phyloP scores from a whole-genome alignment of 2,113 vertebrate genomes.

The Sisor rabdophorus region DNA sequence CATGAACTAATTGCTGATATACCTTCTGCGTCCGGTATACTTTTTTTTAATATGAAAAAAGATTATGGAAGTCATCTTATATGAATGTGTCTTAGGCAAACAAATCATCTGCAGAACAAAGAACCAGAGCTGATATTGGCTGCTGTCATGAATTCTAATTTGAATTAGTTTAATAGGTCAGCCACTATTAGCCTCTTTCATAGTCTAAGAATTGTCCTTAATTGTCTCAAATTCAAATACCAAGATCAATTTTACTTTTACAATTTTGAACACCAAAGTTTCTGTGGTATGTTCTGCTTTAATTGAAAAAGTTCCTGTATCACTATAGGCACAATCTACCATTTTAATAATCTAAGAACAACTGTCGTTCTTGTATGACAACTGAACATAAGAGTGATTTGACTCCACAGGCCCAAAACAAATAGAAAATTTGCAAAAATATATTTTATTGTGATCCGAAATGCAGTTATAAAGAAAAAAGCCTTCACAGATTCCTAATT shows the following conservation, averaged over 20 bases:
- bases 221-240: slow-evolving; percentile 6
- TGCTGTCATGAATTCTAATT: slow-evolving; percentile 36
- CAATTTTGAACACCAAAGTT: too few species aligned
- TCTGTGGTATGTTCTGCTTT: background rate
- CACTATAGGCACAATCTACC: background rate
- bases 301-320: background rate
- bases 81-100: slow-evolving; percentile 48
- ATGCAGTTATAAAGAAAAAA: too few species aligned
- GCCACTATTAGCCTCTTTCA: slow-evolving; percentile 24
- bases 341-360: too few species aligned
- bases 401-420: too few species aligned
- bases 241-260: background rate
- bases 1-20: background rate
- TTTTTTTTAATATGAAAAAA: slow-evolving; percentile 18
- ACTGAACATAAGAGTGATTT: too few species aligned
- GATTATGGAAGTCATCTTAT: slow-evolving; percentile 24
- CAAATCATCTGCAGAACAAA: slow-evolving; percentile 27
- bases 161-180: slow-evolving; percentile 30
- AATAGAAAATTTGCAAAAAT: too few species aligned
- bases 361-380: too few species aligned
- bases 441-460: too few species aligned
- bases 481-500: background rate
- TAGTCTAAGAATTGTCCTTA: slow-evolving; percentile 18
- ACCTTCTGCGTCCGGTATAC: background rate
- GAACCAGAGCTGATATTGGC: slow-evolving; percentile 28